Conservation (phyloP, 2,113 vertebrate species). For the Pipra filicauda region DNA sequence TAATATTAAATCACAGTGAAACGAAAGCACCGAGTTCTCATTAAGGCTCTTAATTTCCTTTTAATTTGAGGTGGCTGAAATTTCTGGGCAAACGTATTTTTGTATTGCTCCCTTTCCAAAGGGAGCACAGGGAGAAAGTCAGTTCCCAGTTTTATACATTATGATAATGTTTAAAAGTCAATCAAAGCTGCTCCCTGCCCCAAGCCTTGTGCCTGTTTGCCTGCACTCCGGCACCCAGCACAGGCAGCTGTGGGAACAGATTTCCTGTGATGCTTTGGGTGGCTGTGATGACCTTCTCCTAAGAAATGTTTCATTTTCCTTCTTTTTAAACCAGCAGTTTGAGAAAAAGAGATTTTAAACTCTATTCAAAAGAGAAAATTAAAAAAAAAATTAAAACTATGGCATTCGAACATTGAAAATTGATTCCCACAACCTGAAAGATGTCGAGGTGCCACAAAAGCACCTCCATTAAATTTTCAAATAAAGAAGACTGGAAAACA, state of each 20-base stretch:
- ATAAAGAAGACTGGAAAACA: background rate
- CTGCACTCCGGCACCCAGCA: background rate
- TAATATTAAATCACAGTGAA: background rate
- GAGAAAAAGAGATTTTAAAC: background rate
- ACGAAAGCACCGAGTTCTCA: background rate
- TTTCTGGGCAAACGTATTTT: background rate
- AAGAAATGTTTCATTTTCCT: background rate
- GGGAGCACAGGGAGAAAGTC: background rate
- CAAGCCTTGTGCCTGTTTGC: background rate
- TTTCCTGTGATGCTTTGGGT: background rate
- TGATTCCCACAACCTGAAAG: background rate
- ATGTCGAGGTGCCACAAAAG: background rate
- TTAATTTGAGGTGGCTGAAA: background rate
- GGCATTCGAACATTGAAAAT: background rate
- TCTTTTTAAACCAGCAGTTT: background rate
- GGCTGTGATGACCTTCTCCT: background rate
- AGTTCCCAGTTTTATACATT: background rate
- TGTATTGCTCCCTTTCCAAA: background rate
- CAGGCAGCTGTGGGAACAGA: background rate
- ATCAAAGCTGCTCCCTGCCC: background rate
- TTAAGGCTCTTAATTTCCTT: constrained; percentile 14
- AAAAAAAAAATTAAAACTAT: background rate
- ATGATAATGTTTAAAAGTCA: background rate
- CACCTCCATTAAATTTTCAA: constrained; percentile 30
- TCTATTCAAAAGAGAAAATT: background rate